Base-by-base conservation (phyloP, 2,113 vertebrate species). In the Oncorhynchus masou region DNA sequence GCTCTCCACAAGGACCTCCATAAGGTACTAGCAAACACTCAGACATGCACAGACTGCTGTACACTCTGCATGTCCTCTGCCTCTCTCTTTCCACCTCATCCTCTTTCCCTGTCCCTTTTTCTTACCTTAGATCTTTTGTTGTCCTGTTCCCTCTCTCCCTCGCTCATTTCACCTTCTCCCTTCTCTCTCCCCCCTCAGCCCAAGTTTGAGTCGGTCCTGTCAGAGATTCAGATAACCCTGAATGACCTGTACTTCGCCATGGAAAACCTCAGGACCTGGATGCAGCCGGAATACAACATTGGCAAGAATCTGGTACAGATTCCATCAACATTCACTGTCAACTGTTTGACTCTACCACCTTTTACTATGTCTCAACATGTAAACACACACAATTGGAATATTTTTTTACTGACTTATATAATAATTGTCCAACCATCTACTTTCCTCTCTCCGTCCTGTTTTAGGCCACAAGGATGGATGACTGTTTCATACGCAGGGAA, bases 201-300 rank as follows among this genome's bases (percentile, higher is more conserved):
- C 0, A 87, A 88, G 57, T 96, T 96, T 0, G 97, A 98, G 85
- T 86, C 93, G 0, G 79, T 93, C 62, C 24, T 97, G 13, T 92
- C 91, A 0, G 97, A 99, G 89, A 39, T 97, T 19, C 87, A 92
- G 0, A 87, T 95, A 0, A 88, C 92, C 81, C 88, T 84, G 77
- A 95, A 92, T 0, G 96, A 99, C 59, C 79, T 96, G 27, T 84
- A 93, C 25, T 3, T 76, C 4, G 90, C 96, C 24, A 89, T 96
- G 15, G 82, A 89, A 79, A 95, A 94, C 88, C 76, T 99, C 24
- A 71, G 0, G 2, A n/a, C 25, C 76, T 99, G 97, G 97, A 91
- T 96, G 94, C 91, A 95, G 84, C 94, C 94, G 0, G 93, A 95
- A 73, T 67, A 85, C 0, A 95, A 94, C 51, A 54, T 54, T 64